A percentile compares a stretch with the other conserved stretches of the same genome.
Evolutionary conservation across 2,888 invertebrate genomes (phyloP).

Genomic region (Drosophila diplacantha): DNA sequence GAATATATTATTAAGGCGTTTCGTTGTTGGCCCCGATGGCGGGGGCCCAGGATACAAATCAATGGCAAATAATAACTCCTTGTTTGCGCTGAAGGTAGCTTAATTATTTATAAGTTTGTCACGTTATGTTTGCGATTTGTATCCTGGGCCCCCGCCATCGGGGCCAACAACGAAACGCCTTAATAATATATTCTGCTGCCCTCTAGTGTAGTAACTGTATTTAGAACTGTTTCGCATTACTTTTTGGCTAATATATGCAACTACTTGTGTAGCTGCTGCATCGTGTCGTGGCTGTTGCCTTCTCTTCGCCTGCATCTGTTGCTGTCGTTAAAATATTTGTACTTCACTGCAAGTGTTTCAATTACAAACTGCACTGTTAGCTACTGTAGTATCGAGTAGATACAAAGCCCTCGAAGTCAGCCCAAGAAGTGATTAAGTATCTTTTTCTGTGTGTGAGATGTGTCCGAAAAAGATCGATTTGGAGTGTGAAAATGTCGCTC

Average conservation of each 20-base stretch:
- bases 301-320: constrained; percentile 5
- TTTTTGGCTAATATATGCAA: constrained; percentile 62
- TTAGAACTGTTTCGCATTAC: constrained; percentile 35
- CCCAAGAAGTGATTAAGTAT: constrained; percentile 11
- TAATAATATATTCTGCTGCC: constrained; percentile 45
- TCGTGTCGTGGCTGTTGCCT: constrained; percentile 12
- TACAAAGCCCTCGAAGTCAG: constrained; percentile 7
- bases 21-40: constrained; percentile 9
- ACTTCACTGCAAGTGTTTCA: constrained; percentile 74
- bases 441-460: constrained; percentile 13
- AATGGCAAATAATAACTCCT: constrained; percentile 37
- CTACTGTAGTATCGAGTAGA: constrained; percentile 6
- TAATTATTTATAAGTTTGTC: constrained; percentile 53
- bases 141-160: constrained; percentile 4
- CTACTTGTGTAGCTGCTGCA: constrained; percentile 9
- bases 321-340: constrained; percentile 70
- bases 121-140: constrained; percentile 27
- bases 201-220: constrained; percentile 59
- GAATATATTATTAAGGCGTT: constrained; percentile 43
- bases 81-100: constrained; percentile 55
- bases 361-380: constrained; percentile 41
- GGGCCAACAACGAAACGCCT: constrained; percentile 22
- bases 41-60: constrained; percentile 26
- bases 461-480: constrained; percentile 8
- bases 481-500: constrained; percentile 33